phyloP scores from a whole-genome alignment of 2,888 invertebrate species.

The Mythimna loreyi region DNA sequence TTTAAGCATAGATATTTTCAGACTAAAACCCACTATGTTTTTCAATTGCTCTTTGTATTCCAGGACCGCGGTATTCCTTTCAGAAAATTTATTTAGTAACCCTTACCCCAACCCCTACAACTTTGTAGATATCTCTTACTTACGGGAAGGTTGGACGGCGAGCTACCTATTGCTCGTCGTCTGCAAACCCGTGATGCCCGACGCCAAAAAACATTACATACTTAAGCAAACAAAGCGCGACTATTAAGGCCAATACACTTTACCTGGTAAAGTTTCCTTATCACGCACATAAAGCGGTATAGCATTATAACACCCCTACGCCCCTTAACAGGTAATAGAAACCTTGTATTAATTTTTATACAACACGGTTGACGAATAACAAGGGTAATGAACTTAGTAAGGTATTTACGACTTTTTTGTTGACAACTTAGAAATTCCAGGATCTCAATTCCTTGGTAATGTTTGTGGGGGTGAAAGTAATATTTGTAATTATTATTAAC shows the following conservation, averaged over 20 bases:
- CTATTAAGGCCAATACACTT: not conserved
- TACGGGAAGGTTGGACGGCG: no score
- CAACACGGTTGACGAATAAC: not conserved
- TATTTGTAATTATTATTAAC: no score
- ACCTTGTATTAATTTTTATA: constrained; percentile 3
- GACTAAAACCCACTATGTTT: no score
- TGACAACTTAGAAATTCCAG: not conserved
- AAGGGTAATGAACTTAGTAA: not conserved
- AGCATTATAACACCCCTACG: constrained; percentile 18
- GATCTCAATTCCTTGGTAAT: not conserved
- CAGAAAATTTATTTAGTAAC: no score
- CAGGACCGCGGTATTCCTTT: no score
- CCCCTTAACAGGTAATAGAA: constrained; percentile 13
- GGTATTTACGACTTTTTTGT: not conserved
- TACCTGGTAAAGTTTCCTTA: constrained; percentile 6
- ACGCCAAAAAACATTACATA: no score
- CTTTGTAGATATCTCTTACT: no score
- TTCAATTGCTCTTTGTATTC: no score
- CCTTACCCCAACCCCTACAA: no score
- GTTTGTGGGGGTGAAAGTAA: not conserved
- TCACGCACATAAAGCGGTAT: constrained; percentile 5
- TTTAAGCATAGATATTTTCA: no score
- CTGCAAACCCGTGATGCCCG: not conserved
- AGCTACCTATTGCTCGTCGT: no score
- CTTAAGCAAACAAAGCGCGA: no score